Base-by-base conservation (phyloP, 2,888 invertebrate species). In the Lepeophtheirus nordmannii region DNA sequence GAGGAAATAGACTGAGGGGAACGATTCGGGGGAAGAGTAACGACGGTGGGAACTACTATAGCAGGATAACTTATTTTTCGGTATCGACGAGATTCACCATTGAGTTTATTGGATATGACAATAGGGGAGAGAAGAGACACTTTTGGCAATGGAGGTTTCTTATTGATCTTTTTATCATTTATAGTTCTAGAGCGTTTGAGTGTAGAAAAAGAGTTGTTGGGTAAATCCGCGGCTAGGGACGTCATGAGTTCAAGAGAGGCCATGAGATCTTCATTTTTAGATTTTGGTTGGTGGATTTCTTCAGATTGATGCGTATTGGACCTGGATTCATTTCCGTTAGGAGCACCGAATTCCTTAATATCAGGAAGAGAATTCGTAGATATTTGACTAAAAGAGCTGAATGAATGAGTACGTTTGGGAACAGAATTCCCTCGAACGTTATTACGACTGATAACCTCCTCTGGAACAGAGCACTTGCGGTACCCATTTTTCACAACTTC, bases 361-460 rank as follows among this genome's bases (percentile, higher is more conserved):
- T 62, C 62, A 10, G 62, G 62, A 20, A 62, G 41, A 40, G 40
- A 39, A 20, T 40, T 38, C 17, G 40, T 62, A 9, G 62, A 62
- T 17, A 38, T 20, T 17, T 62, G 62, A 23, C 62, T 62, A 38
- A 62, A 38, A 11, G 62, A 62, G 40, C 62, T 62, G 39, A 62
- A 62, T 17, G 62, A 62, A n/a, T 62, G 39, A n/a, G 62, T 62
- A n/a, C 62, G 62, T 40, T 62, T 62, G 62, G 39, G 58, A 12
- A 30, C 9, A 8, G 58, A 58, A 22, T 30, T 58, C n/a, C 58
- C 58, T 12, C 58, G n/a, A 30, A 7, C 7, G 30, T 30, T 30
- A 30, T 57, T 57, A 23, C 30, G 57, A 11, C 57, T 30, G n/a
- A 23, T 57, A 1, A 23, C 22, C 57, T 11, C 57, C 57, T 14